A percentile compares a stretch with the other conserved stretches of the same genome.
These are phyloP conservation scores for Lineus longissimus DNA, from an alignment of 1,140 invertebrate species.

Conservation along the genomic window DNA sequence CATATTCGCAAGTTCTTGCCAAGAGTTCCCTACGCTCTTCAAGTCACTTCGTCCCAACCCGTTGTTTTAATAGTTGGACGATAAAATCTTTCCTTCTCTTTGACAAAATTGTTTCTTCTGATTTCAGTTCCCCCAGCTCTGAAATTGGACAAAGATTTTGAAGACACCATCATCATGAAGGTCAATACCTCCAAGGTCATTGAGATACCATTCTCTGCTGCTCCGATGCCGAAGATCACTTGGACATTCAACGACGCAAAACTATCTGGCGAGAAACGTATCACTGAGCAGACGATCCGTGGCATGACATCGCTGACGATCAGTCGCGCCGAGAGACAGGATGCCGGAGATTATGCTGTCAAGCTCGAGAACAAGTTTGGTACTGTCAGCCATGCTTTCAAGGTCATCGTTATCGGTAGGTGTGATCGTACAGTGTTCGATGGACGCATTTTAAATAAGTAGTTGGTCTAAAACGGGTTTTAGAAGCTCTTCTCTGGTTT, in stretches of 20 bases:
- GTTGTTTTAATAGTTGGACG: no score
- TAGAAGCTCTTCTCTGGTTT: no score
- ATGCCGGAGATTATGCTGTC: constrained; percentile 47
- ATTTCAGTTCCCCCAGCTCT: constrained; percentile 44
- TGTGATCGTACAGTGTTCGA: no score
- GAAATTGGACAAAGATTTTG: constrained; percentile 41
- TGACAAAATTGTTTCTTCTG: neutral
- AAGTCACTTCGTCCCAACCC: no score
- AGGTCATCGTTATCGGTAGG: constrained; percentile 59
- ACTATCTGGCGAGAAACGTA: constrained; percentile 43
- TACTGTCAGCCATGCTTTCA: constrained; percentile 74
- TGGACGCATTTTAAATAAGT: no score
- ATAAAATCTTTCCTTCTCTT: neutral
- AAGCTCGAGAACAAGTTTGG: constrained; percentile 47
- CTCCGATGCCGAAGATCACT: constrained; percentile 43
- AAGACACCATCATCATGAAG: constrained; percentile 43
- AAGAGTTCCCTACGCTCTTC: no score
- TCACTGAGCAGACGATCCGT: constrained; percentile 46
- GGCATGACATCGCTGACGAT: constrained; percentile 49
- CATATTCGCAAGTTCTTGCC: no score
- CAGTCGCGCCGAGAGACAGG: constrained; percentile 37
- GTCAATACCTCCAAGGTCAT: constrained; percentile 46
- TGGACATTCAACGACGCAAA: constrained; percentile 46
- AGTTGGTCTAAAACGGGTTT: no score
- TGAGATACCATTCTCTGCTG: constrained; percentile 50